These are phyloP conservation scores for Coturnix japonica DNA, from an alignment of 2,113 vertebrate genomes.

Conservation along the genomic window DNA sequence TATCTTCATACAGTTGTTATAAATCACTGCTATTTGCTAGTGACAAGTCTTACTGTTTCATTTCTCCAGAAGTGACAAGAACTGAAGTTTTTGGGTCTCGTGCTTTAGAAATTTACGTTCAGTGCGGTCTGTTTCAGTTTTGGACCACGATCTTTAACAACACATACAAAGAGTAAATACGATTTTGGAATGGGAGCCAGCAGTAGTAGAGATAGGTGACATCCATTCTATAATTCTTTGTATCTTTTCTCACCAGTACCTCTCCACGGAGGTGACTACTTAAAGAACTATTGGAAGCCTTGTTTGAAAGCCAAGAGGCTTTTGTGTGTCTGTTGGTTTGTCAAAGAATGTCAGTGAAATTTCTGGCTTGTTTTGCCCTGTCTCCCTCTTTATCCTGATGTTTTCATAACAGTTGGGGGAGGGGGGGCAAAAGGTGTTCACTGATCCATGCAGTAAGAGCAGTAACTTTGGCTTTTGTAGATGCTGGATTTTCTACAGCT, in stretches of 20 bases:
- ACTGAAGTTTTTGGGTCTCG: neutral
- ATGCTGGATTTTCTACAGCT: constrained; percentile 84
- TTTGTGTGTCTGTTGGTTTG: neutral
- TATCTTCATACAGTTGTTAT: neutral
- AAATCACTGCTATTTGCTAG: neutral
- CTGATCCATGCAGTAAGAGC: neutral
- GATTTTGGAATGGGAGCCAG: neutral
- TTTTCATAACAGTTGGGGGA: neutral
- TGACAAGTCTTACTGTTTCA: neutral
- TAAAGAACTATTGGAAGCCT: neutral
- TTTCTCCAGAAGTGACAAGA: neutral
- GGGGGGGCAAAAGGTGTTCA: neutral
- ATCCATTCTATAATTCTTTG: neutral
- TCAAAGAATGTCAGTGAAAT: neutral
- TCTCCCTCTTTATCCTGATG: rapidly evolving
- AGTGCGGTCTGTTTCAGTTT: neutral
- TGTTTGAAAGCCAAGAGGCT: neutral
- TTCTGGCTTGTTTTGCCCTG: neutral
- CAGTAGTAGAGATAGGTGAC: neutral
- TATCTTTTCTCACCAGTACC: neutral
- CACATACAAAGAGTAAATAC: neutral
- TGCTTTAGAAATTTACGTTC: neutral
- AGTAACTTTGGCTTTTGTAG: constrained; percentile 66
- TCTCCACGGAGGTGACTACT: neutral
- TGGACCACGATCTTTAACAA: neutral